Base-by-base conservation (phyloP, 2,888 invertebrate species). In the Arctia plantaginis region DNA sequence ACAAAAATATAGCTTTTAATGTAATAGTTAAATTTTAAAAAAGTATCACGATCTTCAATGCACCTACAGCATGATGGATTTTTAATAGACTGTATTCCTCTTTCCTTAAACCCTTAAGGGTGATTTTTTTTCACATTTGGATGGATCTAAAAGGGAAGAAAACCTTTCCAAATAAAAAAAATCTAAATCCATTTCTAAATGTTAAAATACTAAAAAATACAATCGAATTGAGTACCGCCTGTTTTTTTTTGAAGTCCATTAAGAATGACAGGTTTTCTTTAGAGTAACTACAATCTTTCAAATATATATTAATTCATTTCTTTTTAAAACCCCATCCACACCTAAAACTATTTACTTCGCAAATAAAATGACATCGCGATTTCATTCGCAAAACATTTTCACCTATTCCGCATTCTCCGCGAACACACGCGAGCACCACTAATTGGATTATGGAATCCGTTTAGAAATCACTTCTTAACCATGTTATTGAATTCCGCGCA, bases 401-500 rank as follows among this genome's bases (percentile, higher is more conserved):
- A 82, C 86, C 69, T 69, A 85, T 83, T 85, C 85, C 86, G 85
- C 86, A 82, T 86, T 83, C 86, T 74, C 71, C n/a, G 35, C 55
- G 59, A 71, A 70, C 74, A 76, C 87, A 86, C 86, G 86, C 87
- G 74, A 86, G 76, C 79, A 72, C 65, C 75, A 68, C 85, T 84
- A 84, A 85, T 84, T 80, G 76, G 72, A 83, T 79, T 81, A 79
- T 79, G 73, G 77, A 78, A 80, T 79, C 76, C 80, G 68, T 80
- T 76, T 82, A 80, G 85, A 86, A 87, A 86, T 68, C 81, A 67
- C 41, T 74, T 73, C 71, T 72, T 67, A 76, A 69, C 68, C 55
- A 51, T 68, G 39, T 73, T 72, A 73, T 73, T 62, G 71, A 35
- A 66, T 71, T 68, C 69, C 71, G 55, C 64, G 72, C 73, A 78